These are phyloP conservation scores for Syndactyla subalaris DNA, from an alignment of 2,797 vertebrate genomes.

Conservation along the genomic window DNA sequence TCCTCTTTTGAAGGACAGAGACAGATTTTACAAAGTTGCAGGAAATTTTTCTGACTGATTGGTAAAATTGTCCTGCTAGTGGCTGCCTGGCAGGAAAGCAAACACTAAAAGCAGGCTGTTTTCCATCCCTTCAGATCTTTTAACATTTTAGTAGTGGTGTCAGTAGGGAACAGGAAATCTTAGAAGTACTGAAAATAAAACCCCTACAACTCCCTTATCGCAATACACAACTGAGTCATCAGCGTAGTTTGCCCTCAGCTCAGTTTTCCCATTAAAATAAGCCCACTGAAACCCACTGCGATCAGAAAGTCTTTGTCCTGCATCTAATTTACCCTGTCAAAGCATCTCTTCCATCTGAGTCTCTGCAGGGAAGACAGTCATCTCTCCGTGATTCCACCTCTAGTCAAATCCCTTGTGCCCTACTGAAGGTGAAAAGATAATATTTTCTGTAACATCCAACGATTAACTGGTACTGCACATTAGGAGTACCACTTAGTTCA, in stretches of 20 bases:
- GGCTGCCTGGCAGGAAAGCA: background rate
- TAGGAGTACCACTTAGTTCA: background rate
- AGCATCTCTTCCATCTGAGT: background rate
- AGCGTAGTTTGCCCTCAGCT: background rate
- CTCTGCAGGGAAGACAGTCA: background rate
- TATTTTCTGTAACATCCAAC: background rate
- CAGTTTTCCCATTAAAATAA: slow-evolving; percentile 5
- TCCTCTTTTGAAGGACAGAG: background rate
- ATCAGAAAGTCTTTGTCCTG: slow-evolving; percentile 3
- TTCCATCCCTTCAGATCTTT: background rate
- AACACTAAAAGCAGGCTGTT: background rate
- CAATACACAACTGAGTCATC: background rate
- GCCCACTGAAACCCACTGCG: background rate
- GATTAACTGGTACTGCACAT: background rate
- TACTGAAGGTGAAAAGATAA: background rate
- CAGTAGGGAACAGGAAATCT: slow-evolving; percentile 12
- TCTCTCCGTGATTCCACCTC: background rate
- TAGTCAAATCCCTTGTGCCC: background rate
- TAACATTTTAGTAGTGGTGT: background rate
- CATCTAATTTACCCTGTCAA: slow-evolving; percentile 2
- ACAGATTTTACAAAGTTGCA: background rate
- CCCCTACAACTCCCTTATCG: background rate
- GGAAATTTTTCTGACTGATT: background rate
- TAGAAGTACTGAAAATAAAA: background rate
- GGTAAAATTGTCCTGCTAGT: background rate